phyloP scores from a whole-genome alignment of 2,113 vertebrate species.

The Galemys pyrenaicus region DNA sequence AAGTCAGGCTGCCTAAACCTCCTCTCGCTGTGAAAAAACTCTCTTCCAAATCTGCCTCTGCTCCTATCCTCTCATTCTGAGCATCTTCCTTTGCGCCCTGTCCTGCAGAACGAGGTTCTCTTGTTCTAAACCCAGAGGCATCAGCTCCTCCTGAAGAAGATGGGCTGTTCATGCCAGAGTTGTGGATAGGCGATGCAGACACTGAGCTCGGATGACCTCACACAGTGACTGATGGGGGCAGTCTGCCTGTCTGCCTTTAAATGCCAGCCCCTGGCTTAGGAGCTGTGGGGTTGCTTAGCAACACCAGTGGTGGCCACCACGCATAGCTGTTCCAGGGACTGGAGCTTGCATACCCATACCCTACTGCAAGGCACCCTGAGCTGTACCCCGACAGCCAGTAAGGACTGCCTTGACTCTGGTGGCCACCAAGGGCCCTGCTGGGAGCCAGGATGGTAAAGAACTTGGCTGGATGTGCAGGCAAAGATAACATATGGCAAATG shows the following conservation, averaged over 20 bases:
- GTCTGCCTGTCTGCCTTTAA: neutral
- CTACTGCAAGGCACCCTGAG: neutral
- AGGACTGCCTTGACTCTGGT: neutral
- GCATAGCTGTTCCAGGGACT: neutral
- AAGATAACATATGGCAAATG: neutral
- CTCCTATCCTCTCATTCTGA: neutral
- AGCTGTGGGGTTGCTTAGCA: neutral
- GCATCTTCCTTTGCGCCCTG: neutral
- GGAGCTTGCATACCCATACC: neutral
- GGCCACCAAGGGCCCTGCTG: neutral
- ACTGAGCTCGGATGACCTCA: neutral
- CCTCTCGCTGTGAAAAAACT: neutral
- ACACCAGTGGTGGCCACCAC: neutral
- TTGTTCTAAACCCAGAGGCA: neutral
- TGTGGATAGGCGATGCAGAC: neutral
- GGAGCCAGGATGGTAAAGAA: neutral
- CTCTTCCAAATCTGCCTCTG: neutral
- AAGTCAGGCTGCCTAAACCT: neutral
- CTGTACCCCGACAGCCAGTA: neutral
- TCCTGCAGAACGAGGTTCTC: neutral
- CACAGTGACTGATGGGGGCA: neutral
- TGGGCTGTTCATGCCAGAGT: neutral
- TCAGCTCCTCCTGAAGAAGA: neutral
- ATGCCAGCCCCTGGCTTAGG: neutral
- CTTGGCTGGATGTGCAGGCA: neutral